A percentile compares a stretch with the other conserved stretches of the same genome.
These are phyloP conservation scores for Rhopalosiphum maidis DNA, from an alignment of 1,140 invertebrate species.

Conservation along the genomic window DNA sequence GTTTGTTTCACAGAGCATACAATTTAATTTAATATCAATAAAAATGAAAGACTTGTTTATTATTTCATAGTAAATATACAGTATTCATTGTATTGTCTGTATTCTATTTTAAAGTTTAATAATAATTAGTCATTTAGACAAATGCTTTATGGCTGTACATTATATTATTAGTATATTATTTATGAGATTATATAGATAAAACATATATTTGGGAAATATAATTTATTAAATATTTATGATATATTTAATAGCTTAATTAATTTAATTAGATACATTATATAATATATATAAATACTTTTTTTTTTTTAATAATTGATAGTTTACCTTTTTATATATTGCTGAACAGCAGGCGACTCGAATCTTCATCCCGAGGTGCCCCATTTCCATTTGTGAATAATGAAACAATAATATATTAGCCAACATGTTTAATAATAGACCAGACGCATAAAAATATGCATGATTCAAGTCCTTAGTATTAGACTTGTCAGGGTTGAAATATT, in stretches of 20 bases:
- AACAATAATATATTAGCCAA: constrained; percentile 73
- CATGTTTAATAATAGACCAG: constrained; percentile 73
- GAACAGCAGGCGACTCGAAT: constrained; percentile 15
- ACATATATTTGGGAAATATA: no score
- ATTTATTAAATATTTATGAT: background rate
- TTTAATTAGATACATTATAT: background rate
- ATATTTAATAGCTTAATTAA: background rate
- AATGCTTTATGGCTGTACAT: no score
- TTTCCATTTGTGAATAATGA: constrained; percentile 72
- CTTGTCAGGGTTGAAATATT: constrained; percentile 69
- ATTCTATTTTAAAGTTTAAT: no score
- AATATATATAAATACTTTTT: background rate
- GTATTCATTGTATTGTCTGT: no score
- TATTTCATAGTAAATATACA: background rate
- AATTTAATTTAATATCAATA: no score
- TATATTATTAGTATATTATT: background rate
- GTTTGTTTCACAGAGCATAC: no score
- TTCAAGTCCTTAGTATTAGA: constrained; percentile 60
- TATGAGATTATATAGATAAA: background rate
- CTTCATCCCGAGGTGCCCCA: background rate
- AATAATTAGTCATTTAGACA: no score
- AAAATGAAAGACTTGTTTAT: background rate
- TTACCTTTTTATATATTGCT: background rate
- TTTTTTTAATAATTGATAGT: background rate
- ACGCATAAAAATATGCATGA: constrained; percentile 73